Evolutionary conservation across 2,113 vertebrate species (phyloP), one percentile per base, ranked within the genome.

Genomic region (Hippocampus comes): DNA sequence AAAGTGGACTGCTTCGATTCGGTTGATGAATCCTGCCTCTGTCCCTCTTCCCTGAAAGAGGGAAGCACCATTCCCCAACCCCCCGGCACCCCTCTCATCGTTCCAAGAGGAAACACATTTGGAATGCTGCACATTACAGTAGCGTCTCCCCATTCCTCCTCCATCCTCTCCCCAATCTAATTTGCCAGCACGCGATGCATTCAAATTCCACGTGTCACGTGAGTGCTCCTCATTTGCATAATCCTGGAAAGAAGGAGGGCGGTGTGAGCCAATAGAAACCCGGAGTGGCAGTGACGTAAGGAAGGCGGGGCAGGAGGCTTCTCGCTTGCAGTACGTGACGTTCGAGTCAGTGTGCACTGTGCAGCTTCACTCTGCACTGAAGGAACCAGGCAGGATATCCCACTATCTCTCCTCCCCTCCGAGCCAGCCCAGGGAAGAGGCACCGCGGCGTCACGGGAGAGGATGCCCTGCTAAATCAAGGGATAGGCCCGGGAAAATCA

Each of bases 391-490:
- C 86, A 79, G 88, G 87, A 82, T 78, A 85, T 70, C 75, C 21
- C 83, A 76, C 53, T 10, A 21, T 11, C 53, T 5, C 21, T 11
- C 21, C 9, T 56, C n/a, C 2, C 21, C 21, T 90, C 84, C 79
- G 82, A 84, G 92, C 89, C 90, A 84, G 94, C 93, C 63, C 94
- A 94, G 93, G 94, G 94, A 93, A 94, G 94, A 93, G 93, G 94
- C 93, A 91, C 87, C 75, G 82, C 84, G 80, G 84, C 89, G 74
- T 73, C 83, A 77, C 75, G 81, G 80, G 89, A 90, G 90, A 93
- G 88, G 91, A 91, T 94, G 93, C 87, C 91, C 90, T 91, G 93
- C 91, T 94, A 90, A 93, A 91, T 78, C 86, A 43, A 90, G 93
- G 93, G 92, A 92, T 87, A 91, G 92, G 92, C 89, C 90, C 86